These are phyloP conservation scores for Drosophila punjabiensis DNA, from an alignment of 1,140 invertebrate species.

Conservation along the genomic window DNA sequence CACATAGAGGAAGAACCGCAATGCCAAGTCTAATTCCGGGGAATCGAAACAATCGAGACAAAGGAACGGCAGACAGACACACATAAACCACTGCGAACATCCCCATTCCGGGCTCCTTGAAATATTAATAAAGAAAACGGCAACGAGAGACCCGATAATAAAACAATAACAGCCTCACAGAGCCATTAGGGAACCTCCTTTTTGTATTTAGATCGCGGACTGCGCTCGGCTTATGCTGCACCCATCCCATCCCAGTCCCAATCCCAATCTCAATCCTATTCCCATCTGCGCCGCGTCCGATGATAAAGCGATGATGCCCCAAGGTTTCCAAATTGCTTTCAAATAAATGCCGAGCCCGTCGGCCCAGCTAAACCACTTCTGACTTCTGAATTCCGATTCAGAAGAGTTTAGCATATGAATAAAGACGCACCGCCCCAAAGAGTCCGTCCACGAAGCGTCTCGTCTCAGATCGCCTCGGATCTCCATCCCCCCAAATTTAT, in stretches of 20 bases:
- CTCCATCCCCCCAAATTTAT: constrained; percentile 46
- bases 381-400: constrained; percentile 67
- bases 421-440: constrained; percentile 44
- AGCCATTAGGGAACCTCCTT: constrained; percentile 62
- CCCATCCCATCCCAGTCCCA: constrained; percentile 51
- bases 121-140: constrained; percentile 59
- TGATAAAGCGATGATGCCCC: constrained; percentile 70
- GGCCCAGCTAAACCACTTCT: constrained; percentile 59
- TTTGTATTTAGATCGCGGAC: constrained; percentile 37
- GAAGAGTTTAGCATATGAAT: constrained; percentile 77
- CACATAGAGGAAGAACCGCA: constrained; percentile 68
- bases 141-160: constrained; percentile 28
- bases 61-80: constrained; percentile 37
- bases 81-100: constrained; percentile 24
- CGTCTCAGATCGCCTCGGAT: constrained; percentile 4
- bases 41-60: constrained; percentile 78
- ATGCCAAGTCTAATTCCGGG: constrained; percentile 61
- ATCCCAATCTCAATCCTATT: background rate
- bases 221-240: constrained; percentile 58
- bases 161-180: constrained; percentile 29
- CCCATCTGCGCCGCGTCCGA: constrained; percentile 25
- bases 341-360: constrained; percentile 63
- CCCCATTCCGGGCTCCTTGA: constrained; percentile 50
- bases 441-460: constrained; percentile 16
- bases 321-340: constrained; percentile 70